Base-by-base conservation (phyloP, 2,797 vertebrate genomes). In the Urosaurus nigricauda region DNA sequence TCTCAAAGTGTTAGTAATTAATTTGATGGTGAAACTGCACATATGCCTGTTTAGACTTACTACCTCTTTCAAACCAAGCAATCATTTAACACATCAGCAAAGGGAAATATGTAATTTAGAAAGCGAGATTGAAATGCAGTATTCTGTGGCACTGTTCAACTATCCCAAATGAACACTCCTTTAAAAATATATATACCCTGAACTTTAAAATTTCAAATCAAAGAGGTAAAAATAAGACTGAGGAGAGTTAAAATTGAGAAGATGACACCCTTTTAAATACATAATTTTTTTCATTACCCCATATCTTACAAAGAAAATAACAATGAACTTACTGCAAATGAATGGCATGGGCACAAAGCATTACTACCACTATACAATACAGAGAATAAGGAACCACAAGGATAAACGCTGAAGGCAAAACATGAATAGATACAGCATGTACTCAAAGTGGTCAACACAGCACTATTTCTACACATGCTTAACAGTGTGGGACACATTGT, bases 31-130 rank as follows among this genome's bases (percentile, higher is more conserved):
- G 60, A 82, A n/a, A 71, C 19, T 79, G 37, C 60, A 86, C 40
- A 83, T 53, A 40, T 63, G 73, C 56, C 78, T 77, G 26, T 73
- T 82, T 40, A 71, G 56, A 79, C 29, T 79, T 85, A 79, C 77
- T 2, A 92, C 73, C 91, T 94, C 92, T 91, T 93, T 94, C 87
- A 95, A 95, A 93, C 92, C 93, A 93, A 89, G 90, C 53, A 85
- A 47, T 80, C 92, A 89, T 88, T 79, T 84, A 0, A 91, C 91
- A 87, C 40, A 95, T 91, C 89, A 93, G 91, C 92, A 91, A 94
- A 94, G 93, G 91, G 8, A 24, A 79, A 43, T 84, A 83, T 60
- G 35, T 73, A 35, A 84, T 56, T n/a, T 89, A 56, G 19, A 58
- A 32, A 35, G 37, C 37, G 1, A 51, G 68, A 32, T 1, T 79